Evolutionary conservation across 2,888 invertebrate species (phyloP).

Genomic region (Plebejus anna): DNA sequence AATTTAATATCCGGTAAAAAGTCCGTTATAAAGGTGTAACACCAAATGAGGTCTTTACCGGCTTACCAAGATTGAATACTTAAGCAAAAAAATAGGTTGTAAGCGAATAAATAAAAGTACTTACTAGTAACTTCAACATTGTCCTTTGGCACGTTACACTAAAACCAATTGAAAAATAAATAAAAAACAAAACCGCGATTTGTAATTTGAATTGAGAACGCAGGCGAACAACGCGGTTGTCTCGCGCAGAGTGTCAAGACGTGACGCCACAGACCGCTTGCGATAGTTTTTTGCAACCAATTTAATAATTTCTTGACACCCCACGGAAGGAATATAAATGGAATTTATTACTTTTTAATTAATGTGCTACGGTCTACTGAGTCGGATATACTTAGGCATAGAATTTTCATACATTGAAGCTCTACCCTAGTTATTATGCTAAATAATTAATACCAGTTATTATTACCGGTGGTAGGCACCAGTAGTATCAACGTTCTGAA

Average conservation of each 20-base stretch:
- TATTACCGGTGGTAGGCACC: too few relatives aligned
- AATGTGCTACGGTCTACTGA: not conserved
- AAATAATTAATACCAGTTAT: too few relatives aligned
- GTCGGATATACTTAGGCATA: not conserved
- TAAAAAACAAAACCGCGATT: constrained; percentile 34
- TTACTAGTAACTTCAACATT: constrained; percentile 37
- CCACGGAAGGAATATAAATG: not conserved
- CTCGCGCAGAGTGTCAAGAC: constrained; percentile 45
- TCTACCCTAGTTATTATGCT: too few relatives aligned
- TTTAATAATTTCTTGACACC: not conserved
- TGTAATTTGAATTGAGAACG: constrained; percentile 44
- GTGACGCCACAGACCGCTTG: constrained; percentile 31
- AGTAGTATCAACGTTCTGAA: too few relatives aligned
- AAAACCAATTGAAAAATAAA: constrained; percentile 31
- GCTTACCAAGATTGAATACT: too few relatives aligned
- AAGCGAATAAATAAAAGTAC: constrained; percentile 21
- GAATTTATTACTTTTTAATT: constrained; percentile 11
- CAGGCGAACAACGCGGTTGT: constrained; percentile 46
- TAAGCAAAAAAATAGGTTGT: too few relatives aligned
- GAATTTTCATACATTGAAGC: not conserved
- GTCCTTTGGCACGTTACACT: constrained; percentile 27
- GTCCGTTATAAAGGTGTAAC: too few relatives aligned
- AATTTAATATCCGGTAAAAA: too few relatives aligned
- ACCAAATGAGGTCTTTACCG: too few relatives aligned
- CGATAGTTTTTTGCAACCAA: constrained; percentile 18